These are phyloP conservation scores for Euzophera pinguis DNA, from an alignment of 2,888 invertebrate genomes.

Conservation along the genomic window DNA sequence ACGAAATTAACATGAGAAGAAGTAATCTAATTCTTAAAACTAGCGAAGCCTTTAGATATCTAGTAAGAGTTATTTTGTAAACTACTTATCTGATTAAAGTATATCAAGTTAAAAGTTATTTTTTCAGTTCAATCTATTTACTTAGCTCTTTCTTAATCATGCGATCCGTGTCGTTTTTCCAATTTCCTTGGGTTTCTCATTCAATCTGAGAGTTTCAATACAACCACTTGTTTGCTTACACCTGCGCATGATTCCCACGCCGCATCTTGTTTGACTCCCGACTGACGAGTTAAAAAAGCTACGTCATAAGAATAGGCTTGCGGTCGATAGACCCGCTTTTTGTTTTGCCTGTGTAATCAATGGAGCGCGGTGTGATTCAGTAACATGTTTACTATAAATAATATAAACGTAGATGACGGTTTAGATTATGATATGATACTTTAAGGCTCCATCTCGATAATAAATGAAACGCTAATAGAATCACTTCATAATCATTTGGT, in stretches of 20 bases:
- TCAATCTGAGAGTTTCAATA: slow-evolving; percentile 8
- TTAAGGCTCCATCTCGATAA: too few species aligned
- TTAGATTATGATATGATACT: too few species aligned
- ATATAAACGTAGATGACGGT: too few species aligned
- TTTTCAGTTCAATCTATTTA: too few species aligned
- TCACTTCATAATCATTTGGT: too few species aligned
- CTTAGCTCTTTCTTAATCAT: background rate
- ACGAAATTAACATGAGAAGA: too few species aligned
- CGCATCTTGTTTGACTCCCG: slow-evolving; percentile 14
- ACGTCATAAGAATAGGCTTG: slow-evolving; percentile 7
- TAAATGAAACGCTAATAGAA: too few species aligned
- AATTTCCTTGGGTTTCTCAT: background rate
- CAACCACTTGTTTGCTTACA: slow-evolving; percentile 11
- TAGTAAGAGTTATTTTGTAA: too few species aligned
- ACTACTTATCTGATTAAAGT: too few species aligned
- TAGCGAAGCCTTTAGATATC: too few species aligned
- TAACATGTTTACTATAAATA: background rate
- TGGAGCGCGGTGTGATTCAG: background rate
- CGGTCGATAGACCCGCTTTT: slow-evolving; percentile 8
- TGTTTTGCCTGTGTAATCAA: slow-evolving; percentile 3
- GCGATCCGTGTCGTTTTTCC: background rate
- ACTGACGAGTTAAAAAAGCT: slow-evolving; percentile 9
- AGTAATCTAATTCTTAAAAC: too few species aligned
- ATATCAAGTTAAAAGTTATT: too few species aligned
- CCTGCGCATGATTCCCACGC: slow-evolving; percentile 24